phyloP scores from a whole-genome alignment of 2,888 invertebrate species.

The Dugesia japonica region DNA sequence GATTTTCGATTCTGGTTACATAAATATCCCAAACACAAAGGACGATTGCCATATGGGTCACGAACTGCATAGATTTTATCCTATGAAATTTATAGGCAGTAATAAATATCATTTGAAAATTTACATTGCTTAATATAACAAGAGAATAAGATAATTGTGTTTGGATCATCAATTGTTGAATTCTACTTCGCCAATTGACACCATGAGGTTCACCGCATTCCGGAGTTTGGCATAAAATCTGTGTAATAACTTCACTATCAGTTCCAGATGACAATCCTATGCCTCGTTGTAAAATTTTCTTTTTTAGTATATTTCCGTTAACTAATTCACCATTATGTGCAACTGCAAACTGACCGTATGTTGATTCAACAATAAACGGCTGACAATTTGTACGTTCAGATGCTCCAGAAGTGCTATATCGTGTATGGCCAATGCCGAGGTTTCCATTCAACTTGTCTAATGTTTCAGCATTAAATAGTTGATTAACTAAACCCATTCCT shows the following conservation, averaged over 20 bases:
- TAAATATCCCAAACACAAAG: slow-evolving; percentile 65
- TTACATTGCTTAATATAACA: slow-evolving; percentile 17
- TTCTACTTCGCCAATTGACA: slow-evolving; percentile 52
- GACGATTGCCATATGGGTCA: slow-evolving; percentile 88
- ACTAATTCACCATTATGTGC: slow-evolving; percentile 94
- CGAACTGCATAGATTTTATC: slow-evolving; percentile 83
- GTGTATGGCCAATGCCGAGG: slow-evolving; percentile 88
- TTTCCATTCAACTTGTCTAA: slow-evolving; percentile 67
- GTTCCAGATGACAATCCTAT: slow-evolving; percentile 86
- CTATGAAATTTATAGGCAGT: slow-evolving; percentile 53
- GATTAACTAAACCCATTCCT: slow-evolving; percentile 86
- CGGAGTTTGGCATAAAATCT: slow-evolving; percentile 71
- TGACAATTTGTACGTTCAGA: slow-evolving; percentile 88
- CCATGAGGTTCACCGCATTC: slow-evolving; percentile 44
- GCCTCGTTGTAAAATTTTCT: slow-evolving; percentile 73
- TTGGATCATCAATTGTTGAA: slow-evolving; percentile 65
- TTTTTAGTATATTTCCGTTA: slow-evolving; percentile 70
- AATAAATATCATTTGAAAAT: neutral
- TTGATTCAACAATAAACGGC: slow-evolving; percentile 90
- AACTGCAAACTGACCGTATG: slow-evolving; percentile 78
- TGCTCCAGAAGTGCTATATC: slow-evolving; percentile 86
- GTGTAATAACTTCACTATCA: slow-evolving; percentile 88
- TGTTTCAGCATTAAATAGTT: slow-evolving; percentile 59
- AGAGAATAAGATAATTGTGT: slow-evolving; percentile 57
- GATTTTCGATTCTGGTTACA: neutral